A percentile compares a stretch with the other conserved stretches of the same genome.
Evolutionary conservation across 2,113 vertebrate genomes (phyloP).

Genomic region (Trichomycterus rosablanca): DNA sequence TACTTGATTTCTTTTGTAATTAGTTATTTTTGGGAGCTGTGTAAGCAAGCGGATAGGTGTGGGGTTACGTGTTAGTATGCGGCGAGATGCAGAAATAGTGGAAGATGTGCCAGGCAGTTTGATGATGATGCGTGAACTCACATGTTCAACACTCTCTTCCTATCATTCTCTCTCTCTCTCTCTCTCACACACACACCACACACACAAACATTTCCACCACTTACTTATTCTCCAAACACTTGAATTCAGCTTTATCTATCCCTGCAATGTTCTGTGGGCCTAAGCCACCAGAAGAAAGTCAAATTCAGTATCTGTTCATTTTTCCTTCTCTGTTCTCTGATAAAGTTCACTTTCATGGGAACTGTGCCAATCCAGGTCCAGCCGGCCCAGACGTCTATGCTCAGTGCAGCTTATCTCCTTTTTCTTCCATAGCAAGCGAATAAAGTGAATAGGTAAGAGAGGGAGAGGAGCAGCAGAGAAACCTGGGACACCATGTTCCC

Average conservation of each 20-base stretch:
- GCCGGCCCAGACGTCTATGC: not conserved
- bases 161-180: not conserved
- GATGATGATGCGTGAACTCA: slow-evolving; percentile 45
- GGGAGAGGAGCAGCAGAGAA: slow-evolving; percentile 11
- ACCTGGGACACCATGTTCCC: slow-evolving; percentile 16
- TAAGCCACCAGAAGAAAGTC: slow-evolving; percentile 26
- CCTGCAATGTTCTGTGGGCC: not conserved
- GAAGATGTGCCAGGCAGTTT: slow-evolving; percentile 43
- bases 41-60: slow-evolving; percentile 7
- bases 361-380: slow-evolving; percentile 16
- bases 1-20: slow-evolving; percentile 23
- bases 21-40: slow-evolving; percentile 39
- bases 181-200: too few relatives aligned
- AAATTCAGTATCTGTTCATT: slow-evolving; percentile 35
- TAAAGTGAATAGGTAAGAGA: not conserved
- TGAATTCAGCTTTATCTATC: not conserved
- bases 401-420: slow-evolving; percentile 14
- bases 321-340: slow-evolving; percentile 22
- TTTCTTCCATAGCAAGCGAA: slow-evolving; percentile 2
- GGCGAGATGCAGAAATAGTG: slow-evolving; percentile 19
- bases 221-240: not conserved
- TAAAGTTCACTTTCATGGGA: slow-evolving; percentile 22
- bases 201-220: too few relatives aligned
- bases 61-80: slow-evolving; percentile 16
- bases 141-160: slow-evolving; percentile 5